Conservation (phyloP, 2,113 vertebrate genomes). For the Accipiter virgatus region DNA sequence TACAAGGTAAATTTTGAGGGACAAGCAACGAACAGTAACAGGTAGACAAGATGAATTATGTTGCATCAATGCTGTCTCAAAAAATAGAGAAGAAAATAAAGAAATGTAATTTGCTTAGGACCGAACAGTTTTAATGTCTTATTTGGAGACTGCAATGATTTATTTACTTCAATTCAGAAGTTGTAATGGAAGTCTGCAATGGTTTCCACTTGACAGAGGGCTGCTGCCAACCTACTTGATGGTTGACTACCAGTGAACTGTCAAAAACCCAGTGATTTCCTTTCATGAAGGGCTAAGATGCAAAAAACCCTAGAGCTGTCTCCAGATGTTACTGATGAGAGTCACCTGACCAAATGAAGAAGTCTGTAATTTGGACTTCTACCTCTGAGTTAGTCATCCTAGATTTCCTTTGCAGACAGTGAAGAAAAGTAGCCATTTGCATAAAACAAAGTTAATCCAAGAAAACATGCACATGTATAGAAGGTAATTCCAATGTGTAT, state of each 20-base stretch:
- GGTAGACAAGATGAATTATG: not conserved
- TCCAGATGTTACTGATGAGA: not conserved
- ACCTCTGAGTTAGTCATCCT: not conserved
- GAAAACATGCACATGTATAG: not conserved
- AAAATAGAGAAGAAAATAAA: not conserved
- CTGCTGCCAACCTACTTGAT: not conserved
- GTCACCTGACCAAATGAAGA: not conserved
- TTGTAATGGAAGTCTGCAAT: not conserved
- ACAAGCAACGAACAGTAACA: not conserved
- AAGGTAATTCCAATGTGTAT: not conserved
- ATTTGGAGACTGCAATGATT: not conserved
- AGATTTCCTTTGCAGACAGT: not conserved
- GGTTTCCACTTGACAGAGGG: not conserved
- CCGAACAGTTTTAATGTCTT: not conserved
- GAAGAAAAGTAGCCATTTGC: not conserved
- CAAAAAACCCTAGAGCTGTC: not conserved
- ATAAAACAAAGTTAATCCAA: not conserved
- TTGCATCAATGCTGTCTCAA: not conserved
- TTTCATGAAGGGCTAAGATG: not conserved
- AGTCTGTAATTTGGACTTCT: not conserved
- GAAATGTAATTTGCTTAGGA: not conserved
- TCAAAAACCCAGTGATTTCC: not conserved
- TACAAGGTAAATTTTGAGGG: not conserved
- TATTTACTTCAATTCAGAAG: not conserved
- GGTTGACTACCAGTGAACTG: not conserved